Conservation (phyloP, 1,140 invertebrate species). For the Caenorhabditis inopinata region DNA sequence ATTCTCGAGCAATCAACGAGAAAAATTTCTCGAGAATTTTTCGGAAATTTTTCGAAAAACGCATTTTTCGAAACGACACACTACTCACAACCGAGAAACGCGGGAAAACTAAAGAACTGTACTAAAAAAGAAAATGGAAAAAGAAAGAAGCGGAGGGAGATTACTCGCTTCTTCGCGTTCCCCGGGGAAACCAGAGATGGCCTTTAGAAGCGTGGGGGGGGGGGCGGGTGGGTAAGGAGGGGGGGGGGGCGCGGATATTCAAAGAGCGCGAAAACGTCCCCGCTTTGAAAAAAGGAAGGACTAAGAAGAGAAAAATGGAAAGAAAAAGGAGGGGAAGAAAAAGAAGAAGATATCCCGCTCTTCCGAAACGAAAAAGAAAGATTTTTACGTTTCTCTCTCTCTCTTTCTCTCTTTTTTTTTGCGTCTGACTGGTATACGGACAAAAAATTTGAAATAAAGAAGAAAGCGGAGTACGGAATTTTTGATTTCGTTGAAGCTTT, state of each 20-base stretch:
- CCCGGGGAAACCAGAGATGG: slow-evolving; percentile 11
- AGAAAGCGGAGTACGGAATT: slow-evolving; percentile 10
- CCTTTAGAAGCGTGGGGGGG: neutral
- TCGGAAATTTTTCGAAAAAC: no score
- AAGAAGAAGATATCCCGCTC: neutral
- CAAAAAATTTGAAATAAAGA: neutral
- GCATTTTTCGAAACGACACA: no score
- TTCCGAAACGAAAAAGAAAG: no score
- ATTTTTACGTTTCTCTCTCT: slow-evolving; percentile 5
- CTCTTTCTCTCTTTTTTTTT: neutral
- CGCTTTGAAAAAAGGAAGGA: neutral
- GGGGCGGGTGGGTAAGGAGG: no score
- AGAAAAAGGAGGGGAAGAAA: neutral
- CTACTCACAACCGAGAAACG: no score
- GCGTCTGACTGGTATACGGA: no score
- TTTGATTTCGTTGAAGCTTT: no score
- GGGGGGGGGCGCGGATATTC: no score
- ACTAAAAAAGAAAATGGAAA: neutral
- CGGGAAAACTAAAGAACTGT: neutral
- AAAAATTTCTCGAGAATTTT: no score
- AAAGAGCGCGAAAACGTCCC: no score
- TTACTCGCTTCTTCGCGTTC: neutral
- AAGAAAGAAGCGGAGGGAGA: neutral
- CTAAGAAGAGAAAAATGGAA: neutral
- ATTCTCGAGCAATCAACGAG: no score